A percentile compares a stretch with the other conserved stretches of the same genome.
Conservation (phyloP, 2,888 invertebrate genomes). For the Chesias legatella region DNA sequence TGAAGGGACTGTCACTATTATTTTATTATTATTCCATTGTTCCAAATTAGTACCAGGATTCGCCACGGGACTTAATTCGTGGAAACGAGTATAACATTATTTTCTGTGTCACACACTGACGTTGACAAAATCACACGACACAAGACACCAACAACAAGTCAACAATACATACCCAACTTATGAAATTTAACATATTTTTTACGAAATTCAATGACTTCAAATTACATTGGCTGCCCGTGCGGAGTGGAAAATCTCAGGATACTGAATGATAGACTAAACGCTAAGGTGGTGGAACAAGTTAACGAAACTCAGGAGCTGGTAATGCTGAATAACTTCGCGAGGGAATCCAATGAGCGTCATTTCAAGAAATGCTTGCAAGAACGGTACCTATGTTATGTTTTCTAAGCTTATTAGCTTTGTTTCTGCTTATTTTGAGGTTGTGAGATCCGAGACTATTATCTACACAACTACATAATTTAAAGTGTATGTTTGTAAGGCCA, state of each 20-base stretch:
- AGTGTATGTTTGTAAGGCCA: no score
- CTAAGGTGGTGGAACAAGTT: conserved; percentile 55
- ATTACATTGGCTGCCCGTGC: conserved; percentile 44
- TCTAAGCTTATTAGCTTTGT: no score
- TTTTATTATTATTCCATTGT: no score
- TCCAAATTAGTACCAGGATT: no score
- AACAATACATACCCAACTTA: no score
- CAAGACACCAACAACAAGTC: neutral
- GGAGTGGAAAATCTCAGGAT: conserved; percentile 40
- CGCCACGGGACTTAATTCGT: no score
- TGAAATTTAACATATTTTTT: no score
- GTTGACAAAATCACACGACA: neutral
- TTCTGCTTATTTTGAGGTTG: no score
- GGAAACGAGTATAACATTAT: no score
- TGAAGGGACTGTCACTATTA: no score
- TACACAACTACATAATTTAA: no score
- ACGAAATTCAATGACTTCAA: conserved; percentile 40
- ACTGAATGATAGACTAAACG: conserved; percentile 49
- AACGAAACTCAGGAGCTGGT: conserved; percentile 60
- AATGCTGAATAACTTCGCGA: conserved; percentile 58
- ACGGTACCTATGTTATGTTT: conserved; percentile 45
- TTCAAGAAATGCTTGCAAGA: conserved; percentile 55
- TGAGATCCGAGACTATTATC: no score
- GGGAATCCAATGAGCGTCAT: conserved; percentile 58
- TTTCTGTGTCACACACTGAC: neutral